Conservation (phyloP, 92 coral and sea anemone genomes). For the Montipora capitata region DNA sequence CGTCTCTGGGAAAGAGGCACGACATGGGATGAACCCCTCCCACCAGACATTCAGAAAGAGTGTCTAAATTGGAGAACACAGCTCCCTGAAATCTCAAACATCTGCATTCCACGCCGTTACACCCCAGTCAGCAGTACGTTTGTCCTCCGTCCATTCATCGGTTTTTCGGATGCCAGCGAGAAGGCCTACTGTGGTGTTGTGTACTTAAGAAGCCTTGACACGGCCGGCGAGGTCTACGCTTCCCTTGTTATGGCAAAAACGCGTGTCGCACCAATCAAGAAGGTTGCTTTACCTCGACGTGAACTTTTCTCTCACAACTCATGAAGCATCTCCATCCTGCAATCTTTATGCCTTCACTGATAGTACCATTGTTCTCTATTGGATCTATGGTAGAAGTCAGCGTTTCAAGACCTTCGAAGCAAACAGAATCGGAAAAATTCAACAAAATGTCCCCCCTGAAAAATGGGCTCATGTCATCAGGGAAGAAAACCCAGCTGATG, state of each 20-base stretch:
- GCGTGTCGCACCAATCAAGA: slow-evolving; percentile 69
- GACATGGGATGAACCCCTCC: too few relatives aligned
- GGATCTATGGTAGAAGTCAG: slow-evolving; percentile 49
- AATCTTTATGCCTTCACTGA: slow-evolving; percentile 69
- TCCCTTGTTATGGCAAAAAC: slow-evolving; percentile 70
- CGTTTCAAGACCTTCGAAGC: too few relatives aligned
- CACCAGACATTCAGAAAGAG: neutral
- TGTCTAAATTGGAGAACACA: slow-evolving; percentile 73
- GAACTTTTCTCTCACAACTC: slow-evolving; percentile 66
- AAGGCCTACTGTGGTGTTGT: slow-evolving; percentile 75
- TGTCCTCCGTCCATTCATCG: slow-evolving; percentile 44
- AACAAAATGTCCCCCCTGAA: slow-evolving; percentile 63
- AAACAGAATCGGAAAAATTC: slow-evolving; percentile 27
- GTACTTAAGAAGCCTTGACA: slow-evolving; percentile 67
- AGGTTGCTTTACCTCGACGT: slow-evolving; percentile 68
- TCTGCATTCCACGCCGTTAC: slow-evolving; percentile 69
- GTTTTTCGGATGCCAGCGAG: slow-evolving; percentile 75
- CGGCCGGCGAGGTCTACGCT: slow-evolving; percentile 61
- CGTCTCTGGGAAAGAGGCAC: slow-evolving; percentile 67
- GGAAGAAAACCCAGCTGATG: neutral
- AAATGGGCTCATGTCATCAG: slow-evolving; percentile 57
- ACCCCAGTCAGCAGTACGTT: slow-evolving; percentile 28
- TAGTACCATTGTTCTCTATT: slow-evolving; percentile 60
- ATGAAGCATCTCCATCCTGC: slow-evolving; percentile 39
- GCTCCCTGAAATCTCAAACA: slow-evolving; percentile 36